phyloP scores from a whole-genome alignment of 2,113 vertebrate genomes.

The Ciconia maguari region DNA sequence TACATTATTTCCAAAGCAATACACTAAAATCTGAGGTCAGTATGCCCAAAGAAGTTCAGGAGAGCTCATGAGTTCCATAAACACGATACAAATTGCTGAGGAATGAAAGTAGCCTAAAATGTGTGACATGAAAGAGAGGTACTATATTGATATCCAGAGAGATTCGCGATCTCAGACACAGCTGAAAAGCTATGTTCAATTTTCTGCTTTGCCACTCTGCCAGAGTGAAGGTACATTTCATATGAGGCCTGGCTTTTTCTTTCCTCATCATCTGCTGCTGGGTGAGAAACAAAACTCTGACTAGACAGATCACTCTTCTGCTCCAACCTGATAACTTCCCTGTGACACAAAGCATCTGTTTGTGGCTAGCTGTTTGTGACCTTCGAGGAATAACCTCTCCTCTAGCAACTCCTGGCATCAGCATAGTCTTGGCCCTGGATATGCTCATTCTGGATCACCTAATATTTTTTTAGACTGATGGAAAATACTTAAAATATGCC shows the following conservation, averaged over 20 bases:
- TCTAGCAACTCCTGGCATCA: not conserved
- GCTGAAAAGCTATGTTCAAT: not conserved
- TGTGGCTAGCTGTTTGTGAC: accelerated
- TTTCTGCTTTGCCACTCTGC: not conserved
- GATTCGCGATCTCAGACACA: not conserved
- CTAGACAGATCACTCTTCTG: not conserved
- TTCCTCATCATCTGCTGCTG: not conserved
- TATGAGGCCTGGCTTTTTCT: not conserved
- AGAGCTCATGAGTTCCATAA: not conserved
- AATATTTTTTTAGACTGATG: not conserved
- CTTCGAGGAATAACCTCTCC: accelerated
- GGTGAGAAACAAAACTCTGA: not conserved
- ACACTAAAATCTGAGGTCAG: not conserved
- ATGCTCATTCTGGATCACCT: not conserved
- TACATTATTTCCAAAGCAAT: not conserved
- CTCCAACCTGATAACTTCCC: not conserved
- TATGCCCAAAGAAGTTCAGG: not conserved
- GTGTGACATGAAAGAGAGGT: not conserved
- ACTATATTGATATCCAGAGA: not conserved
- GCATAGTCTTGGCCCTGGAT: accelerated
- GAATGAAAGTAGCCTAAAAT: not conserved
- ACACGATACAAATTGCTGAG: not conserved
- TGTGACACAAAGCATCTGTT: not conserved
- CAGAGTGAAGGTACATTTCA: not conserved
- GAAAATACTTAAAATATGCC: not conserved